Conservation (phyloP, 2,797 vertebrate species). For the Myripristis jacobus region DNA sequence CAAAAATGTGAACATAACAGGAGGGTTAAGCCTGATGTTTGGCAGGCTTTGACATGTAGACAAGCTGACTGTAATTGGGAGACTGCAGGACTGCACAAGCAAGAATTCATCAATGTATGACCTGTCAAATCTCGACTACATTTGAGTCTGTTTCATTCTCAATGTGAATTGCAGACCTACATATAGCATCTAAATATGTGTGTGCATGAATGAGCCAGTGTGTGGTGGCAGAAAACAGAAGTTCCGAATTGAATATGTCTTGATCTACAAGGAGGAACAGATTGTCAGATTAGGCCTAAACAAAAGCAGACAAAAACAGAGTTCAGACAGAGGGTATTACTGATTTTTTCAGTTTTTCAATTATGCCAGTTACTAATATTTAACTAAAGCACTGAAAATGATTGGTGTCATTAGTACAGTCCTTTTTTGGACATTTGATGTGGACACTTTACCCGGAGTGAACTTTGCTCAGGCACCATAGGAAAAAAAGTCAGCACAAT, state of each 20-base stretch:
- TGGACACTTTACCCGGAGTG: slow-evolving; percentile 15
- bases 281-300: not conserved
- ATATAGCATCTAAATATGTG: not conserved
- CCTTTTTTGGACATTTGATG: not conserved
- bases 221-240: not conserved
- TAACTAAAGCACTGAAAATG: not conserved
- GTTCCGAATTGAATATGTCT: not conserved
- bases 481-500: slow-evolving; percentile 66
- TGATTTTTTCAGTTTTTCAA: not conserved
- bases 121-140: no score
- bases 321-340: not conserved
- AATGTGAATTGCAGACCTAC: no score
- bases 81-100: no score
- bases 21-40: no score
- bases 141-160: no score
- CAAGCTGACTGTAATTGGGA: no score
- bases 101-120: no score
- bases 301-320: not conserved
- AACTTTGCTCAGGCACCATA: slow-evolving; percentile 44
- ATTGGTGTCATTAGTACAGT: not conserved
- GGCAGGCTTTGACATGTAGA: no score
- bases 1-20: no score
- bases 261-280: not conserved
- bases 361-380: not conserved
- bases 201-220: not conserved